A percentile compares a stretch with the other conserved stretches of the same genome.
Evolutionary conservation across 1,140 invertebrate genomes (phyloP).

Genomic region (Heterodera schachtii): DNA sequence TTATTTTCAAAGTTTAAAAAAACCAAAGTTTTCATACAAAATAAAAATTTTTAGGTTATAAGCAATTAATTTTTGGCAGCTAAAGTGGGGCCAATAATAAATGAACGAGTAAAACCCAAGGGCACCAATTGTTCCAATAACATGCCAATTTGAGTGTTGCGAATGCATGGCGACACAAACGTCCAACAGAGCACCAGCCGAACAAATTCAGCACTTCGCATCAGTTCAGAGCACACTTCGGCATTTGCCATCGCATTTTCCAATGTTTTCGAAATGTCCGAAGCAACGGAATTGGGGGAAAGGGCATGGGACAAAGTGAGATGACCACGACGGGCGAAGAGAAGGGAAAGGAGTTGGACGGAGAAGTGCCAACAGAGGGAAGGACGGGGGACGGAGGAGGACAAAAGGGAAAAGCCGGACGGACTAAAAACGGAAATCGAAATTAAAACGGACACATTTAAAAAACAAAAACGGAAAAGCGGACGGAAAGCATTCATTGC

Average conservation of each 20-base stretch:
- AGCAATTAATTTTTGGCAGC: no score
- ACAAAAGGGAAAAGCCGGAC: conserved; percentile 1
- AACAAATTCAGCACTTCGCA: conserved; percentile 15
- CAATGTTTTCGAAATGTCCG: background rate
- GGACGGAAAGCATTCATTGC: background rate
- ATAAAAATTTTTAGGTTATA: no score
- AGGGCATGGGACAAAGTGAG: background rate
- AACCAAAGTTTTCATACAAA: no score
- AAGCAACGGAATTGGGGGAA: background rate
- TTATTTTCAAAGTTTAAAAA: no score
- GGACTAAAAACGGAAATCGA: background rate
- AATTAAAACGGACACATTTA: conserved; percentile 2
- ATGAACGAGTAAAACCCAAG: no score
- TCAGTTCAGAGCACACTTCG: conserved; percentile 5
- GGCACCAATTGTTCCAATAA: no score
- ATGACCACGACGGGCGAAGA: conserved; percentile 9
- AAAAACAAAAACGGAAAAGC: background rate
- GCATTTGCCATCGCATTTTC: background rate
- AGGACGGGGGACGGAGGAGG: conserved; percentile 1
- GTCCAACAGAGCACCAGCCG: conserved; percentile 10
- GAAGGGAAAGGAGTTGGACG: background rate
- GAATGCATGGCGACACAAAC: background rate
- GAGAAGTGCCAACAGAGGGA: conserved; percentile 24
- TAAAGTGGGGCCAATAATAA: no score
- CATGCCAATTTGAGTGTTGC: conserved; percentile 1